phyloP scores from a whole-genome alignment of 2,888 invertebrate species.

The Serripes groenlandicus region DNA sequence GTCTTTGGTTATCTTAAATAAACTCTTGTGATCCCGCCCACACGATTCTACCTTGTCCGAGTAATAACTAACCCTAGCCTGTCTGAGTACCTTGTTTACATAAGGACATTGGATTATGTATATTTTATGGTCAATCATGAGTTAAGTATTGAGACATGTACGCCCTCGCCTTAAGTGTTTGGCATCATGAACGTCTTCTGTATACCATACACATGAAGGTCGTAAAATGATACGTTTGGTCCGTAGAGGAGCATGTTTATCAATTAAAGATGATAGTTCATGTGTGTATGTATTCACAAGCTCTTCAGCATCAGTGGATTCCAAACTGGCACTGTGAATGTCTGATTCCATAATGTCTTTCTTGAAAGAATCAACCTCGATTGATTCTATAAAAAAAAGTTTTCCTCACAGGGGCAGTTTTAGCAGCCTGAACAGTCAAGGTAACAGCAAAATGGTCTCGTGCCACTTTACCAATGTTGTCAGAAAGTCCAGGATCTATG shows the following conservation, averaged over 20 bases:
- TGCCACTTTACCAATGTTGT: constrained; percentile 30
- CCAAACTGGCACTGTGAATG: too few relatives aligned
- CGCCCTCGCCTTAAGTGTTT: constrained; percentile 55
- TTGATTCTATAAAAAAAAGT: constrained; percentile 41
- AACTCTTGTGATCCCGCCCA: constrained; percentile 41
- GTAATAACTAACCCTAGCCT: constrained; percentile 42
- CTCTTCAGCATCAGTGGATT: not conserved
- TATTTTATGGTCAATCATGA: constrained; percentile 45
- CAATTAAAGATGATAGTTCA: constrained; percentile 16
- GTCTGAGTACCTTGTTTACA: constrained; percentile 39
- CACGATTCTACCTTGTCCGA: constrained; percentile 48
- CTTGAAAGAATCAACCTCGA: constrained; percentile 34
- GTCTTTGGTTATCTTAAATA: constrained; percentile 37
- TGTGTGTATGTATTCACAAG: constrained; percentile 17
- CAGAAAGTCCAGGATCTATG: constrained; percentile 35
- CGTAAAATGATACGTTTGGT: constrained; percentile 49
- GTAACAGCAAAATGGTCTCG: constrained; percentile 47
- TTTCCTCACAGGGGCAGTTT: constrained; percentile 37
- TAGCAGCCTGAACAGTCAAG: constrained; percentile 26
- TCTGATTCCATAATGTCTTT: constrained; percentile 9
- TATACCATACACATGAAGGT: constrained; percentile 49
- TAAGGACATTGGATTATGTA: constrained; percentile 43
- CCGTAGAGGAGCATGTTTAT: constrained; percentile 49
- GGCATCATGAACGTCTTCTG: constrained; percentile 49
- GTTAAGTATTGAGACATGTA: constrained; percentile 43